phyloP scores from a whole-genome alignment of 2,113 vertebrate genomes.

The Pionites leucogaster region DNA sequence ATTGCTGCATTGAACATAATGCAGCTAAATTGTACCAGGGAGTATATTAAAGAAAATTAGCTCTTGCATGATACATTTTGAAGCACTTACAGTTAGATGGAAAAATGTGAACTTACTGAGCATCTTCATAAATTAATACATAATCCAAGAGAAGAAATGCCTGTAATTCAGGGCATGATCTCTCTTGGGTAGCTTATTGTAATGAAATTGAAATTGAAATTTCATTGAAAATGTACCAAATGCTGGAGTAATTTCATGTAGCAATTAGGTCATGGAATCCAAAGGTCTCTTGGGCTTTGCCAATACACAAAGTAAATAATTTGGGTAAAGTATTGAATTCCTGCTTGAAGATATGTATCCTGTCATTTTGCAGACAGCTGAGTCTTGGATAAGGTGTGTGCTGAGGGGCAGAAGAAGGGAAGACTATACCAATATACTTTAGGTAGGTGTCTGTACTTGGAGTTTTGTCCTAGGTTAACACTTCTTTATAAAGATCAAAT shows the following conservation, averaged over 20 bases:
- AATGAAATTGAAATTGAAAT: not conserved
- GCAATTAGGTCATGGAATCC: slow-evolving; percentile 28
- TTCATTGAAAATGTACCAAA: slow-evolving; percentile 6
- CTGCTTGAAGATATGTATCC: not conserved
- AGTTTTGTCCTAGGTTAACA: not conserved
- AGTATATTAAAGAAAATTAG: slow-evolving; percentile 51
- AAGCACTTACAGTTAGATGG: not conserved
- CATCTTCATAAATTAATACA: not conserved
- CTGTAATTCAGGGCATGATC: not conserved
- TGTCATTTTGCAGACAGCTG: not conserved
- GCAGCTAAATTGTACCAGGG: slow-evolving; percentile 26
- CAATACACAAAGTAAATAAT: not conserved
- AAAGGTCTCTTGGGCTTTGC: not conserved
- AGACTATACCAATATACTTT: not conserved
- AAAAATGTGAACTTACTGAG: not conserved
- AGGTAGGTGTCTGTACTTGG: not conserved
- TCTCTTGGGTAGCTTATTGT: slow-evolving; percentile 28
- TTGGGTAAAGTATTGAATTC: not conserved
- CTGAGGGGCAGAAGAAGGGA: not conserved
- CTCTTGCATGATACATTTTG: not conserved
- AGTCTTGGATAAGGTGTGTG: not conserved
- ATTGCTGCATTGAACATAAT: slow-evolving; percentile 37
- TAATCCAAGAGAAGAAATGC: not conserved
- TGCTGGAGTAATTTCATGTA: not conserved
- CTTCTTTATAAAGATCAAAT: not conserved